Percentiles rank a stretch among this genome's conserved stretches.
Evolutionary conservation across 2,113 vertebrate species (phyloP).

Genomic region (Mormyrus lacerda): DNA sequence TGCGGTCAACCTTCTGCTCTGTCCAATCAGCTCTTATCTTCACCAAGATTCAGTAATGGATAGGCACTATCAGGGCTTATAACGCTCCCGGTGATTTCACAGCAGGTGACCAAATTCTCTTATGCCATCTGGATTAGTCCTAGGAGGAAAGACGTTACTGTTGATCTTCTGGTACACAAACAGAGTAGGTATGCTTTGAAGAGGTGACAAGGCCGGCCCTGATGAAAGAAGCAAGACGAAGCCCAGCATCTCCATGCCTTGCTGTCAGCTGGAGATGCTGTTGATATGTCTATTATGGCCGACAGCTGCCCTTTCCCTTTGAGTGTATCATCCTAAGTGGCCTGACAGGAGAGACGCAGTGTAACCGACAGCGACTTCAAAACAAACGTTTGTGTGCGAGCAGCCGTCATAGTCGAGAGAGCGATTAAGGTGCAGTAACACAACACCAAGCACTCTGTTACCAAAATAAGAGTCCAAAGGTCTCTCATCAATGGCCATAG

Average conservation of each 20-base stretch:
- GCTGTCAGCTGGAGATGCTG: not conserved
- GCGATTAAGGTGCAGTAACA: not conserved
- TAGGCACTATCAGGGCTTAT: not conserved
- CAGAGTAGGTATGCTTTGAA: constrained; percentile 47
- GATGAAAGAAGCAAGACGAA: constrained; percentile 47
- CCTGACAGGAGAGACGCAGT: not conserved
- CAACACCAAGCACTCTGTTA: not conserved
- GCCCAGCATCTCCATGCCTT: not conserved
- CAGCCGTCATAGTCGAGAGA: not conserved
- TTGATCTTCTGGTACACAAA: constrained; percentile 46
- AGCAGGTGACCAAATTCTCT: constrained; percentile 41
- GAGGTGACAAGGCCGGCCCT: constrained; percentile 46
- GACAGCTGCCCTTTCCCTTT: constrained; percentile 32
- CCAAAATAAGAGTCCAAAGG: not conserved
- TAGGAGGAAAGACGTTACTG: constrained; percentile 34
- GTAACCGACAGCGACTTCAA: not conserved
- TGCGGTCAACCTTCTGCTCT: not conserved
- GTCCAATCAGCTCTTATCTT: not conserved
- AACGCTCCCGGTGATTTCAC: not conserved
- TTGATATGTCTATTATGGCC: constrained; percentile 29
- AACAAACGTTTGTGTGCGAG: not conserved
- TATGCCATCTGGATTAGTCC: constrained; percentile 43
- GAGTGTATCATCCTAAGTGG: not conserved
- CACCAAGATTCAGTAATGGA: not conserved
- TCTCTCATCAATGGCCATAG: not conserved